Evolutionary conservation across 2,797 vertebrate species (phyloP).

Genomic region (Sarcophilus harrisii): DNA sequence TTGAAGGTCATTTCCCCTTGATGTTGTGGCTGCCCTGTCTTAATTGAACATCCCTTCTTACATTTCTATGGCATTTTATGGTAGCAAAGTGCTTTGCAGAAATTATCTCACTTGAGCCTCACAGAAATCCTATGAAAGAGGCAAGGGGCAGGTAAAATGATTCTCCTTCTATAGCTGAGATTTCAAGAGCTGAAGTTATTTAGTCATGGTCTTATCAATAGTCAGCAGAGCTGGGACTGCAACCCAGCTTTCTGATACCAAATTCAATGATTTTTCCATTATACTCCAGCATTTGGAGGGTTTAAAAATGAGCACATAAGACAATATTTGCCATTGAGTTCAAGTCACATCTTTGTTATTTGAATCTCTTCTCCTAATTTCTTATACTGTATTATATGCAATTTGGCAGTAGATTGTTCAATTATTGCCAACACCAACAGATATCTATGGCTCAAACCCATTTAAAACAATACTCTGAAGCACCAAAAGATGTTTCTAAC

Average conservation of each 20-base stretch:
- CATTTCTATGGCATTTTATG: not conserved
- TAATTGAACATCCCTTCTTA: not conserved
- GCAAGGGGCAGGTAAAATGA: not conserved
- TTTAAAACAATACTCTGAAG: not conserved
- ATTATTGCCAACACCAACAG: not conserved
- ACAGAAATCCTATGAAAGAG: not conserved
- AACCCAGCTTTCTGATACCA: not conserved
- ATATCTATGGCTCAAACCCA: not conserved
- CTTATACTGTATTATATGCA: not conserved
- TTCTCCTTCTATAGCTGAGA: not conserved
- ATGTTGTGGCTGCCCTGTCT: not conserved
- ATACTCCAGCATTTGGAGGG: not conserved
- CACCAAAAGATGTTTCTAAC: not conserved
- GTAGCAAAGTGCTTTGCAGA: not conserved
- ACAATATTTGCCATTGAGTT: not conserved
- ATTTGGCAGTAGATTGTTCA: not conserved
- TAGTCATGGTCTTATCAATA: not conserved
- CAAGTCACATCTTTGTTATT: not conserved
- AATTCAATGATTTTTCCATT: not conserved
- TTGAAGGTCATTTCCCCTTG: not conserved
- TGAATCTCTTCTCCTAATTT: not conserved
- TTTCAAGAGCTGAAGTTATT: not conserved
- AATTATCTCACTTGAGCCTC: not conserved
- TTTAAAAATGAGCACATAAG: not conserved
- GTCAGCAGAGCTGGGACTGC: not conserved